phyloP scores from a whole-genome alignment of 2,113 vertebrate genomes.

The Ammospiza caudacuta region DNA sequence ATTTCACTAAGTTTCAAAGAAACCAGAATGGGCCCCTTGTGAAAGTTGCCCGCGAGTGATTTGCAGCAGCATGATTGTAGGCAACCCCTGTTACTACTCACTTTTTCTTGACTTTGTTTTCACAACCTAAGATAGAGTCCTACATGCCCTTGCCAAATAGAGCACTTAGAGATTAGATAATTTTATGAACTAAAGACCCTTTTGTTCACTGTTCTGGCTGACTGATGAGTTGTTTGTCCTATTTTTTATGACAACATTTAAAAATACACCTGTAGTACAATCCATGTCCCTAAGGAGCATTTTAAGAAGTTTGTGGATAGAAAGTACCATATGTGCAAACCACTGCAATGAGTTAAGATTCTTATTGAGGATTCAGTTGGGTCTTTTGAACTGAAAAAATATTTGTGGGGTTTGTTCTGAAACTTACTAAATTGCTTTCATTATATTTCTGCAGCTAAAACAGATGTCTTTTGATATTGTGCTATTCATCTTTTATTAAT shows the following conservation, averaged over 20 bases:
- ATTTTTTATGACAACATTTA: background rate
- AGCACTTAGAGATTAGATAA: background rate
- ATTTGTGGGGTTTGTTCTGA: conserved; percentile 62
- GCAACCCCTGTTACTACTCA: background rate
- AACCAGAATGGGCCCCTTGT: fast-evolving
- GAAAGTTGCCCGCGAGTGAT: background rate
- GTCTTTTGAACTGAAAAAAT: conserved; percentile 58
- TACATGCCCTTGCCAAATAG: background rate
- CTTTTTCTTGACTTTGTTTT: background rate
- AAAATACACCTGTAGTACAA: background rate
- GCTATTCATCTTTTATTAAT: conserved; percentile 71
- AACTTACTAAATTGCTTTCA: conserved; percentile 72
- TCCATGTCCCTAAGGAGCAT: background rate
- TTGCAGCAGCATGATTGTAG: background rate
- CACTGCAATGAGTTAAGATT: conserved; percentile 46
- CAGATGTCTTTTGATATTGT: conserved; percentile 68
- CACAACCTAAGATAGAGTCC: background rate
- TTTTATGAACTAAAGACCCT: conserved; percentile 7
- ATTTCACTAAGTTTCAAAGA: background rate
- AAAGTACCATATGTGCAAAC: background rate
- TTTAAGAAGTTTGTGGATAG: conserved; percentile 24
- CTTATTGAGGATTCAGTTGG: conserved; percentile 31
- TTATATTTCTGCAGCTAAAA: conserved; percentile 65
- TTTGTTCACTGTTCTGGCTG: conserved; percentile 38
- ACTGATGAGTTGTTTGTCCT: conserved; percentile 1